A percentile compares a stretch with the other conserved stretches of the same genome.
Conservation (phyloP, 2,888 invertebrate species). For the Aphidius colemani region DNA sequence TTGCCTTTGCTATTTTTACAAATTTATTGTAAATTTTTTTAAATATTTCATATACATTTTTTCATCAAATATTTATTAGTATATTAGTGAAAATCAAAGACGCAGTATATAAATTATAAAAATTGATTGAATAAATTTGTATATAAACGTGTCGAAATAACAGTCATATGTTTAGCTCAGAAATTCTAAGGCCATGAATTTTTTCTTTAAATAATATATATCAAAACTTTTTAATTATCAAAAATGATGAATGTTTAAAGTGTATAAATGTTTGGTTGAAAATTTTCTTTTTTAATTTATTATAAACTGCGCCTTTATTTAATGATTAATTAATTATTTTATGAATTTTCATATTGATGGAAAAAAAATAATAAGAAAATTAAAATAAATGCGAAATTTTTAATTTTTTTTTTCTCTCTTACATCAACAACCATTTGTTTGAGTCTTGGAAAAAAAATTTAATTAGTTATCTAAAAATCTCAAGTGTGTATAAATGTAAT, state of each 20-base stretch:
- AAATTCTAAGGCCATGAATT: conserved; percentile 32
- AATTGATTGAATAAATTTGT: conserved; percentile 23
- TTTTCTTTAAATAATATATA: conserved; percentile 21
- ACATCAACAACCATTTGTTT: conserved; percentile 8
- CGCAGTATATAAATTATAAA: background rate
- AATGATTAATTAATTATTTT: background rate
- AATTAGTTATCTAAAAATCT: conserved; percentile 39
- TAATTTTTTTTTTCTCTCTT: background rate
- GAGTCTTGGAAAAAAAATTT: background rate
- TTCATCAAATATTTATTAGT: background rate
- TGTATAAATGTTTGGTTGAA: no score
- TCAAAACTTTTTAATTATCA: no score
- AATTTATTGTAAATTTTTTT: background rate
- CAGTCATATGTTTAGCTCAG: conserved; percentile 11
- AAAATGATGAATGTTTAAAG: no score
- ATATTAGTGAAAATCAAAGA: no score
- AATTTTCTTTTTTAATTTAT: conserved; percentile 12
- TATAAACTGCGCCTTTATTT: conserved; percentile 35
- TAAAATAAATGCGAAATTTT: no score
- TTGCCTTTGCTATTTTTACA: conserved; percentile 11
- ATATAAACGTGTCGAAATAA: conserved; percentile 7
- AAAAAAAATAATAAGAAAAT: background rate
- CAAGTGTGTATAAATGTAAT: conserved; percentile 45
- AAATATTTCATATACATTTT: background rate
- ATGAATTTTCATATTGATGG: background rate